Evolutionary conservation across 2,888 invertebrate genomes (phyloP), one percentile per base, ranked within the genome.

Genomic region (Sycophila texana): DNA sequence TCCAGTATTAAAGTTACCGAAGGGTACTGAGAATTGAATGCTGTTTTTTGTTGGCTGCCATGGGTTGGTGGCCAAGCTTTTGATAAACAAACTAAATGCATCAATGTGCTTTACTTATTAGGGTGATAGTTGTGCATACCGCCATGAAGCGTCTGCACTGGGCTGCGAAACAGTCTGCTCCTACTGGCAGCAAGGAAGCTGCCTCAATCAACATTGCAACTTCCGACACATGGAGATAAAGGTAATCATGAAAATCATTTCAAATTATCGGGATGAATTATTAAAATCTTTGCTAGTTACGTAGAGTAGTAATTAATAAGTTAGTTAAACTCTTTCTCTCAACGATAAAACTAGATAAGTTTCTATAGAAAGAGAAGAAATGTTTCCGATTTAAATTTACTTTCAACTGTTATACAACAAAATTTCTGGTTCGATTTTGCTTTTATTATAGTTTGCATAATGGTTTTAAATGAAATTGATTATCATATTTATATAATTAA

Each of bases 191-290:
- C 94, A 95, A 89, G 96, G 96, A 84, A 94, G 94, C 88, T 97
- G 97, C 89, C 91, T 93, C 57, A 94, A 95, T 87, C 93, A 94
- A 86, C 93, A 94, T 85, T 97, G 97, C 91, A 95, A 94, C 88
- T 94, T 95, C 87, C 93, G 97, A 86, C 97, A 97, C 90, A 96
- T 96, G 96, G 95, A 96, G 90, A 92, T 96, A 83, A 93, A 95
- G 91, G 95, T 96, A 91, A 89, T 92, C 88, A 13, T 7, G 51
- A 13, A 22, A 18, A 68, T 4, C 22, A 26, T 10, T 10, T 39
- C 0, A 10, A 10, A 10, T 39, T 39, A 10, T 39, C 7, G 10
- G 10, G 1, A 39, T 0, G 7, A 39, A 39, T 39, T 10, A 10
- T 7, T 39, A 39, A 39, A 39, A 10, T 39, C 1, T 4, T 1